These are phyloP conservation scores for Coilia nasus DNA, from an alignment of 2,797 vertebrate genomes.

Conservation along the genomic window DNA sequence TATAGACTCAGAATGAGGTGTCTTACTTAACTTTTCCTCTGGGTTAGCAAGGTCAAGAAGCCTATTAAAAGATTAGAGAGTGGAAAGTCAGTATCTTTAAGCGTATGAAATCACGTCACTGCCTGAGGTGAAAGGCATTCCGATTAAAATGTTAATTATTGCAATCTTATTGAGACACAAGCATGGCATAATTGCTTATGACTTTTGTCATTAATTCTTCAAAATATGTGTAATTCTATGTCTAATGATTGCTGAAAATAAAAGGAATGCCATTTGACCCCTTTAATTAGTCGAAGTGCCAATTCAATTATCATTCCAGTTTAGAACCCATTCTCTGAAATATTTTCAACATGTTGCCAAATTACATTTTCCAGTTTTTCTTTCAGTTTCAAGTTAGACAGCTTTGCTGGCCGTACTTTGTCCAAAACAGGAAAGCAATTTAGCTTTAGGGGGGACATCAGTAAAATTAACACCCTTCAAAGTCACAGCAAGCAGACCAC, in stretches of 20 bases:
- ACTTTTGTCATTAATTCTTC: constrained; percentile 27
- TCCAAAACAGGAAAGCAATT: constrained; percentile 18
- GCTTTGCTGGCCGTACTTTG: constrained; percentile 19
- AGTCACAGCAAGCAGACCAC: not conserved
- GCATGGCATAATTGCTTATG: constrained; percentile 11
- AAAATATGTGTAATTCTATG: constrained; percentile 23
- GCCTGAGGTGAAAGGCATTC: constrained; percentile 16
- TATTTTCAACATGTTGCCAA: constrained; percentile 24
- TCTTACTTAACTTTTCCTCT: not conserved
- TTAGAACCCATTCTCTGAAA: constrained; percentile 3
- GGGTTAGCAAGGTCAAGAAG: constrained; percentile 25
- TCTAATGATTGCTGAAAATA: constrained; percentile 23
- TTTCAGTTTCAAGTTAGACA: constrained; percentile 35
- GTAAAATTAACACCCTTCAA: constrained; percentile 4
- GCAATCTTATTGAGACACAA: constrained; percentile 15
- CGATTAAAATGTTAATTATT: constrained; percentile 26
- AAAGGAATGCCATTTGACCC: constrained; percentile 15
- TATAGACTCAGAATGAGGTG: not conserved
- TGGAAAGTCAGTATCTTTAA: constrained; percentile 13
- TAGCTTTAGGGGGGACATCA: not conserved
- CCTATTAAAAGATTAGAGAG: constrained; percentile 24
- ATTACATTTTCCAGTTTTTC: not conserved
- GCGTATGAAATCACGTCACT: constrained; percentile 11
- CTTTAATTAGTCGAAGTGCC: not conserved
- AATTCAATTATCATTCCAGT: constrained; percentile 14